Base-by-base conservation (phyloP, 1,140 invertebrate species). In the Dolichoris vasculosae region DNA sequence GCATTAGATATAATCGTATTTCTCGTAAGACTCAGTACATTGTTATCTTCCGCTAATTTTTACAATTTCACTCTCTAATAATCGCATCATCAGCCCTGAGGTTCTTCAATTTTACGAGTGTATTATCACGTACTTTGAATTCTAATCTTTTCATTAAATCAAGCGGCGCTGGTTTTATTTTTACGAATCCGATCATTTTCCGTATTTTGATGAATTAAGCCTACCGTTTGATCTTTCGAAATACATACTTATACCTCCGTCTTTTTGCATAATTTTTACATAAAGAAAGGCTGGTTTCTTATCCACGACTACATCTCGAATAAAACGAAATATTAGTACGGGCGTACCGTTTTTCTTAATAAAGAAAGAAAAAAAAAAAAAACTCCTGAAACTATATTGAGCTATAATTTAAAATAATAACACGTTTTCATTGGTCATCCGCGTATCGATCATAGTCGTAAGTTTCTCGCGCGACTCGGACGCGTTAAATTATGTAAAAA, bases 1-100 rank as follows among this genome's bases (percentile, higher is more conserved):
- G 15, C 4, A 32, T 69, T 30, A 69, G 23, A 69, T 69, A 15
- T 1, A 38, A 69, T 20, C 32, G 8, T 38, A 23, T 38, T 38
- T 38, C 3, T 59, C 40, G 17, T 6, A 38, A 23, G 8, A 40
- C 23, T 6, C 3, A 69, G 2, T 3, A 17, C 40, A n/a, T 48
- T 75, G 20, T 46, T 30, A 1, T 32, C 59, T 46, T 35, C 20
- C 23, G 38, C 9, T n/a, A 46, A 46, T n/a, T 80, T 80, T 67
- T 7, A 59, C n/a, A 80, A 80, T 67, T 80, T 80, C 40, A 59
- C 78, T n/a, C 35, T 80, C n/a, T 23, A 13, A 15, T 80, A 46
- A 80, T 67, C 38, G n/a, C 59, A 32, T 4, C 38, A 59, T 43
- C 59, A 67, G 7, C 40, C 78, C 40, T 43, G n/a, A 8, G 38